These are phyloP conservation scores for Halictus quadricinctus DNA, from an alignment of 2,888 invertebrate species.

Conservation along the genomic window DNA sequence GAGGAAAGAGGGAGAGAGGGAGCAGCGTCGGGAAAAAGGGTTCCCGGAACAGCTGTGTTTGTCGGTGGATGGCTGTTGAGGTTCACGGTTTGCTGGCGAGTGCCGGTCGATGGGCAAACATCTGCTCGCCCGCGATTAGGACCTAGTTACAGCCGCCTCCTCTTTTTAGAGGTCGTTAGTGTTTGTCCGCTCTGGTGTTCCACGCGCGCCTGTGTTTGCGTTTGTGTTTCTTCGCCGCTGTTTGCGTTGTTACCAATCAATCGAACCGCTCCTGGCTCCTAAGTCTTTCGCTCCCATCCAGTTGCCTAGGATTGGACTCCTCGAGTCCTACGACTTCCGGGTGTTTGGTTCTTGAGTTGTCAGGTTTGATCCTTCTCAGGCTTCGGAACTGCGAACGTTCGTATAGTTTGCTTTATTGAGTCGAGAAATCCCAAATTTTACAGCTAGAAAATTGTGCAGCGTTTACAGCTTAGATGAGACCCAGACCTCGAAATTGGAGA, in stretches of 20 bases:
- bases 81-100: constrained; percentile 9
- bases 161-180: constrained; percentile 5
- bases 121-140: constrained; percentile 9
- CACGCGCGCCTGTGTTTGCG: background rate
- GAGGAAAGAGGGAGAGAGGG: background rate
- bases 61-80: background rate
- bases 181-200: background rate
- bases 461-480: background rate
- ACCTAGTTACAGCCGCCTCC: background rate
- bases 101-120: constrained; percentile 10
- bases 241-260: background rate
- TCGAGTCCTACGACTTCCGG: background rate
- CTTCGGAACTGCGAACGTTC: background rate
- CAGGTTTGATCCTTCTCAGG: background rate
- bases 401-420: background rate
- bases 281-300: background rate
- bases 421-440: too few relatives aligned
- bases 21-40: background rate
- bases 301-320: too few relatives aligned
- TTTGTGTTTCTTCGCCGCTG: background rate
- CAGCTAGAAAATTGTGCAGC: background rate
- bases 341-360: too few relatives aligned
- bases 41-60: background rate
- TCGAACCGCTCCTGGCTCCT: background rate
- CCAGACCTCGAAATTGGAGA: background rate